These are phyloP conservation scores for Tigriopus californicus DNA, from an alignment of 2,888 invertebrate species.

Conservation along the genomic window DNA sequence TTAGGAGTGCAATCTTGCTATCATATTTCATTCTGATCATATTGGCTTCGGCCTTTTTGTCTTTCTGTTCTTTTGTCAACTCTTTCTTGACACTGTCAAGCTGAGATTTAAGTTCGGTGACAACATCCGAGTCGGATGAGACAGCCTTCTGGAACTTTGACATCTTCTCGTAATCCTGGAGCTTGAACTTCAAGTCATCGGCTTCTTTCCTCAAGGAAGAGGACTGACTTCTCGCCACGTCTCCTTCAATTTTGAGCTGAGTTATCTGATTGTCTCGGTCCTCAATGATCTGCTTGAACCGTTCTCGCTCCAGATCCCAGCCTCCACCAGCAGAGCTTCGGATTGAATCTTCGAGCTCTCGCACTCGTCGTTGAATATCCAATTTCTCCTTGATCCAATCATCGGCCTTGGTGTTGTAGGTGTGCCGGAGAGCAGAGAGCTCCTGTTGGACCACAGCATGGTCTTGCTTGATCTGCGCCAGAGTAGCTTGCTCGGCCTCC, in stretches of 20 bases:
- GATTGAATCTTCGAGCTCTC: slow-evolving; percentile 27
- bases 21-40: slow-evolving; percentile 68
- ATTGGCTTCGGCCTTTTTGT: slow-evolving; percentile 53
- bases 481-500: slow-evolving; percentile 7
- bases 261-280: slow-evolving; percentile 55
- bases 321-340: slow-evolving; percentile 24
- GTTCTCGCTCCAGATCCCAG: slow-evolving; percentile 45
- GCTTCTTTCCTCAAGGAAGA: slow-evolving; percentile 47
- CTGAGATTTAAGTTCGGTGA: slow-evolving; percentile 25
- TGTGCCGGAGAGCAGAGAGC: slow-evolving; percentile 42
- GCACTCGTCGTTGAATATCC: slow-evolving; percentile 40
- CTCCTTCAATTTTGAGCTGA: slow-evolving; percentile 44
- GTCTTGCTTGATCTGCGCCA: slow-evolving; percentile 33
- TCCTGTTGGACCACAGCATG: slow-evolving; percentile 40
- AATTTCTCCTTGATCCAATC: slow-evolving; percentile 53
- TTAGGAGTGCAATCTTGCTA: slow-evolving; percentile 55
- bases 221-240: slow-evolving; percentile 47
- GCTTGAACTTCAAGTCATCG: slow-evolving; percentile 16
- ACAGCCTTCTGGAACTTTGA: slow-evolving; percentile 5
- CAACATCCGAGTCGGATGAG: background rate
- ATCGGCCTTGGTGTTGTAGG: slow-evolving; percentile 42
- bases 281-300: slow-evolving; percentile 47
- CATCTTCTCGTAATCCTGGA: slow-evolving; percentile 15
- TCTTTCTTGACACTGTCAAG: slow-evolving; percentile 63
- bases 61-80: slow-evolving; percentile 45